Conservation (phyloP, 2,888 invertebrate species). For the Bellardia bayeri region DNA sequence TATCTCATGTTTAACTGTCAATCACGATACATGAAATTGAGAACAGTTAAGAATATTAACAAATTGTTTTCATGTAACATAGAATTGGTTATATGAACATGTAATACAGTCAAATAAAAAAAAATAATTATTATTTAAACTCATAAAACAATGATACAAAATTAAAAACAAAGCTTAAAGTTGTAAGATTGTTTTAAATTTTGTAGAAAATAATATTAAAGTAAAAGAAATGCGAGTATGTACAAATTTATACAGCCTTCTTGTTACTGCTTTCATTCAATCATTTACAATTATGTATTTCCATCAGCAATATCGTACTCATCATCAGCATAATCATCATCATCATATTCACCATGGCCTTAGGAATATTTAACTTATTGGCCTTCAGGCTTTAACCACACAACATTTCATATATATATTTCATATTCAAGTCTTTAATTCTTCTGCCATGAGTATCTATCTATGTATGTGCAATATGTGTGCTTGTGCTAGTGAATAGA, state of each 20-base stretch:
- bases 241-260: constrained; percentile 13
- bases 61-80: constrained; percentile 43
- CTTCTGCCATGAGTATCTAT: not conserved
- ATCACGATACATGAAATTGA: constrained; percentile 60
- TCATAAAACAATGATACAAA: not conserved
- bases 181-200: not conserved
- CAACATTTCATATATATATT: constrained; percentile 50
- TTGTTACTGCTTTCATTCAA: constrained; percentile 4
- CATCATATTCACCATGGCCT: constrained; percentile 12
- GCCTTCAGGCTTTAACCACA: constrained; percentile 60
- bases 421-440: constrained; percentile 3
- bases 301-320: constrained; percentile 7
- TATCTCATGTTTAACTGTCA: constrained; percentile 53
- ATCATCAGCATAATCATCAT: constrained; percentile 26
- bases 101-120: not conserved
- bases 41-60: constrained; percentile 44
- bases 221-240: not conserved
- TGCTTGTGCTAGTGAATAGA: not conserved
- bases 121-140: constrained; percentile 1
- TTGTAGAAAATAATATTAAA: too few relatives aligned
- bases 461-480: too few relatives aligned
- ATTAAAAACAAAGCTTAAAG: not conserved
- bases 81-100: constrained; percentile 15
- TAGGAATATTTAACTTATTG: constrained; percentile 63
- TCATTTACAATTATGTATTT: constrained; percentile 39